These are phyloP conservation scores for Papilio aristodemus DNA, from an alignment of 1,140 invertebrate genomes.

Conservation along the genomic window DNA sequence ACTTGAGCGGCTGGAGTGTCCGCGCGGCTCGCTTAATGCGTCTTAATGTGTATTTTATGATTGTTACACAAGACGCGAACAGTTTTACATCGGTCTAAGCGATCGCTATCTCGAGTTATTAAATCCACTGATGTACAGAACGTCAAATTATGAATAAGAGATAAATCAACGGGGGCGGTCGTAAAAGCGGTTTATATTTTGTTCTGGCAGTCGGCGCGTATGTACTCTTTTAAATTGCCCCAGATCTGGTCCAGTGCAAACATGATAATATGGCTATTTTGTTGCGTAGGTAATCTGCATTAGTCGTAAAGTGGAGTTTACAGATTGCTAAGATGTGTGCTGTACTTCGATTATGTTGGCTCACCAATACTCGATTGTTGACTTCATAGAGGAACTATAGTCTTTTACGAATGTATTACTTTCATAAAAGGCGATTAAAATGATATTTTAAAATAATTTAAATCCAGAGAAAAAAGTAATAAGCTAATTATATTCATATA, in stretches of 20 bases:
- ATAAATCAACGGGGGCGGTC: conserved; percentile 75
- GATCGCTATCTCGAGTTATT: conserved; percentile 74
- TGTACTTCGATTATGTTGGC: neutral
- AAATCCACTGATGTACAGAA: conserved; percentile 73
- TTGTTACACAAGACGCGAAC: conserved; percentile 73
- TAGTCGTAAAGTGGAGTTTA: conserved; percentile 44
- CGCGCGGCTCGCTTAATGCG: conserved; percentile 68
- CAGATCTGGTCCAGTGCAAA: conserved; percentile 65
- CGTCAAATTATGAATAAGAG: conserved; percentile 77
- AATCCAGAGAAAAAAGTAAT: too few relatives aligned
- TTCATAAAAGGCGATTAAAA: too few relatives aligned
- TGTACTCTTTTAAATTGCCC: conserved; percentile 67
- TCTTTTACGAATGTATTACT: neutral
- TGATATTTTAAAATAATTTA: too few relatives aligned
- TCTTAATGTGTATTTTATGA: conserved; percentile 79
- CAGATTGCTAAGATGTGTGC: conserved; percentile 20
- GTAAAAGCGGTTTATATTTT: conserved; percentile 76
- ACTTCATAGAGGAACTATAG: neutral
- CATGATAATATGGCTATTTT: conserved; percentile 58
- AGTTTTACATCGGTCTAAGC: conserved; percentile 72
- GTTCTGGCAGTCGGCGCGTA: conserved; percentile 64
- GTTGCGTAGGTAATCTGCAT: conserved; percentile 36
- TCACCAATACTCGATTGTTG: neutral
- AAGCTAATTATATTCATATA: too few relatives aligned
- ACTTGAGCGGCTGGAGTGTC: conserved; percentile 56